A percentile compares a stretch with the other conserved stretches of the same genome.
phyloP scores from a whole-genome alignment of 2,797 vertebrate genomes.

The Margarornis squamiger region DNA sequence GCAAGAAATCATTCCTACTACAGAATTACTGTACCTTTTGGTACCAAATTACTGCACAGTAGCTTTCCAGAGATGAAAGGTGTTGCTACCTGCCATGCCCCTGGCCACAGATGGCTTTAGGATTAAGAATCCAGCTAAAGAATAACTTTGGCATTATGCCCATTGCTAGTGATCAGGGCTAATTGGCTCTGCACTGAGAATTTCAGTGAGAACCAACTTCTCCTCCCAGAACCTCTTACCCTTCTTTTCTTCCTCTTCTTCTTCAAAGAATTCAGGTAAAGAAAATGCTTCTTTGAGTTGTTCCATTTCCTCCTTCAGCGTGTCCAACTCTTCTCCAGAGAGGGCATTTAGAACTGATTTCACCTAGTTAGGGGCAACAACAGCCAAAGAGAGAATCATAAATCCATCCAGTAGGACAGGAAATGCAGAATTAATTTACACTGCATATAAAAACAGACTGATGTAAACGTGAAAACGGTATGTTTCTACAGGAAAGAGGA shows the following conservation, averaged over 20 bases:
- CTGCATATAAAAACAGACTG: background rate
- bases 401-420: background rate
- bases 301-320: constrained; percentile 83
- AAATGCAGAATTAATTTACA: background rate
- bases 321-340: constrained; percentile 83
- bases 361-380: constrained; percentile 78
- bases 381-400: constrained; percentile 13
- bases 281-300: constrained; percentile 89
- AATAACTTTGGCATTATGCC: background rate
- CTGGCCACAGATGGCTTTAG: background rate
- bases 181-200: background rate
- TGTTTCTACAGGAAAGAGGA: background rate
- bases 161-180: background rate
- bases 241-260: constrained; percentile 88
- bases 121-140: constrained; percentile 13
- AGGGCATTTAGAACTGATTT: constrained; percentile 86
- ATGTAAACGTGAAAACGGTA: background rate
- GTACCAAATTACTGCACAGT: background rate
- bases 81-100: background rate
- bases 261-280: constrained; percentile 91
- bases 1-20: background rate
- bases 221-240: constrained; percentile 71
- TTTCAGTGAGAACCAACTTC: background rate
- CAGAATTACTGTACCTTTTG: background rate
- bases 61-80: background rate